Evolutionary conservation across 2,888 invertebrate species (phyloP).

Genomic region (Apodemia mormo): DNA sequence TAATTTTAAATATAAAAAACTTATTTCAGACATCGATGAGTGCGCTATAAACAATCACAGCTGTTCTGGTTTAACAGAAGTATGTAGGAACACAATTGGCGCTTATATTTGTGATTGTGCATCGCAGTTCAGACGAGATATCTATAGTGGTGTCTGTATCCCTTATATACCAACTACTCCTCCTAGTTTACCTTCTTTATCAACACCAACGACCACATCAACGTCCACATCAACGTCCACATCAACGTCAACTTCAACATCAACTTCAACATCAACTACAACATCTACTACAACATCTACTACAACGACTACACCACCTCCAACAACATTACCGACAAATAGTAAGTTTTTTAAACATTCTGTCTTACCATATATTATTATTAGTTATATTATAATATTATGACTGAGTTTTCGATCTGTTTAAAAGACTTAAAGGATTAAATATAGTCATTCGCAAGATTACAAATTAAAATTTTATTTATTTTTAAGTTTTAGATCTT

Average conservation of each 20-base stretch:
- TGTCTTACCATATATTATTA: too few species aligned
- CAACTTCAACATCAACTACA: background rate
- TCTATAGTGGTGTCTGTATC: conserved; percentile 58
- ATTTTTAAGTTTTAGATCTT: too few species aligned
- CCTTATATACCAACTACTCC: conserved; percentile 21
- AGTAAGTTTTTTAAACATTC: conserved; percentile 12
- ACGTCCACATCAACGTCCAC: conserved; percentile 30
- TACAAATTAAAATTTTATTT: too few species aligned
- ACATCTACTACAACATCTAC: conserved; percentile 38
- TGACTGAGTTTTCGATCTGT: too few species aligned
- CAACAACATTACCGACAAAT: conserved; percentile 36
- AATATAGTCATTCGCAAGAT: too few species aligned
- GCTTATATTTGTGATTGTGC: conserved; percentile 92
- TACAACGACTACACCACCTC: conserved; percentile 42
- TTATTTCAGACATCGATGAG: conserved; percentile 88
- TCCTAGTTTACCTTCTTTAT: conserved; percentile 10
- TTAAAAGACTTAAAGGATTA: too few species aligned
- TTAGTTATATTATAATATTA: too few species aligned
- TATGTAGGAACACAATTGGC: conserved; percentile 93
- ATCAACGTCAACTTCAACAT: conserved; percentile 24
- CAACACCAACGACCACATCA: conserved; percentile 25
- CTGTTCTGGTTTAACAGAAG: conserved; percentile 80
- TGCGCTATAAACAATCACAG: conserved; percentile 83
- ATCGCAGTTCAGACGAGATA: conserved; percentile 86
- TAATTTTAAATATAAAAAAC: too few species aligned